These are phyloP conservation scores for Leptinotarsa rubiginosa DNA, from an alignment of 2,888 invertebrate species.

Conservation along the genomic window DNA sequence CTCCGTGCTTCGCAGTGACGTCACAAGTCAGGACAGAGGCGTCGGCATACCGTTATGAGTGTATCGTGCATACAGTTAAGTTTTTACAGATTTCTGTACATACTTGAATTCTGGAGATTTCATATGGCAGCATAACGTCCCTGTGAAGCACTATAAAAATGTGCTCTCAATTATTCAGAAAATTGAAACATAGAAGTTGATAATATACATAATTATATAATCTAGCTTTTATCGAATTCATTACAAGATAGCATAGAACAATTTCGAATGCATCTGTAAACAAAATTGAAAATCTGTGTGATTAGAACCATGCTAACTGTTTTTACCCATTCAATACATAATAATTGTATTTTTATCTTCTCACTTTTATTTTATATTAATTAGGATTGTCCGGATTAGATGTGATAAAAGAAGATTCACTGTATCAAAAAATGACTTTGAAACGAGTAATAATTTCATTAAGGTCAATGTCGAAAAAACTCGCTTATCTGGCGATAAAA, in stretches of 20 bases:
- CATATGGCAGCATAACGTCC: no score
- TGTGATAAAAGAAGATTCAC: no score
- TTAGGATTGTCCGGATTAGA: no score
- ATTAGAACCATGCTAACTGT: slow-evolving; percentile 28
- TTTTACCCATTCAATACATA: neutral
- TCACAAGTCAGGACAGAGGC: no score
- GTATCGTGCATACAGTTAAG: no score
- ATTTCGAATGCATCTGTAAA: slow-evolving; percentile 31
- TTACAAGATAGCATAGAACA: slow-evolving; percentile 30
- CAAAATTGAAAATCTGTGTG: slow-evolving; percentile 20
- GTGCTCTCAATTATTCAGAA: neutral
- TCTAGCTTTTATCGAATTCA: neutral
- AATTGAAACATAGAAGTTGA: neutral
- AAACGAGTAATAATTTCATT: slow-evolving; percentile 23
- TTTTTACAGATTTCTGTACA: no score
- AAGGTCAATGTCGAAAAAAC: slow-evolving; percentile 35
- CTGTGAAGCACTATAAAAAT: neutral
- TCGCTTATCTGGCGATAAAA: slow-evolving; percentile 32
- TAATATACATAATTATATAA: neutral
- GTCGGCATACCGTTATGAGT: no score
- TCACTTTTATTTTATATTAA: no score
- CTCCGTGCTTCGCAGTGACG: no score
- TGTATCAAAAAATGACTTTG: slow-evolving; percentile 18
- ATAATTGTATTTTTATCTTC: neutral
- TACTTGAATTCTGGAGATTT: no score